Evolutionary conservation across 1,140 invertebrate species (phyloP), one percentile per base, ranked within the genome.

Genomic region (Tachypleus tridentatus): DNA sequence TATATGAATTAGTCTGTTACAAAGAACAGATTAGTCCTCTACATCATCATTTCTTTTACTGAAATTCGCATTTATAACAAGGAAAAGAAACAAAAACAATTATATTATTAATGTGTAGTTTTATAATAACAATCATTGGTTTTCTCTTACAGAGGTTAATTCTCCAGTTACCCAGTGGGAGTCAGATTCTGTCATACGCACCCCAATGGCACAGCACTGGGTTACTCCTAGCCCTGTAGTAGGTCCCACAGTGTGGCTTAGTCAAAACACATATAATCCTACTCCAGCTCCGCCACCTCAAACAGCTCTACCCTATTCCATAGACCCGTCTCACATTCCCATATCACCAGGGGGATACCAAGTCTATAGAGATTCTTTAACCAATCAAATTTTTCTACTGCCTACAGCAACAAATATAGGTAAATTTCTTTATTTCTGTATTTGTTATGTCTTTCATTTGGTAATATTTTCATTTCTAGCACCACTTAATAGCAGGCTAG

Each of bases 321-420:
- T 63, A 70, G 76, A 65, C 70, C 59, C 69, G 53, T 64, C 67
- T 49, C 83, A 77, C 74, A 83, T 81, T 81, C 82, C 84, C 61
- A 79, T 84, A 75, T 81, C 83, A 64, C 81, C 83, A 58, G 81
- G 85, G 63, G 86, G 86, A 62, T 86, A 87, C 77, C 88, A 91
- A 76, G 80, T 92, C 69, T 86, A 88, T 57, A 81, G 89, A 59
- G 89, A 93, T 77, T 86, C 88, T 48, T 81, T 86, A 10, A 87
- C 85, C 29, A 88, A 88, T 53, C 86, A 89, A 66, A 79, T 91
- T 53, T 81, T 91, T 57, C 81, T 92, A 57, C 81, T 91, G 65
- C 88, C 29, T 29, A 29, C 89, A 57, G 78, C 84, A 8, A 81
- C 85, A 69, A 78, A 80, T 76, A 75, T 83, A 76, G 83, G 83